A percentile compares a stretch with the other conserved stretches of the same genome.
Evolutionary conservation across 2,797 vertebrate species (phyloP).

Genomic region (Pseudomugil gertrudae): DNA sequence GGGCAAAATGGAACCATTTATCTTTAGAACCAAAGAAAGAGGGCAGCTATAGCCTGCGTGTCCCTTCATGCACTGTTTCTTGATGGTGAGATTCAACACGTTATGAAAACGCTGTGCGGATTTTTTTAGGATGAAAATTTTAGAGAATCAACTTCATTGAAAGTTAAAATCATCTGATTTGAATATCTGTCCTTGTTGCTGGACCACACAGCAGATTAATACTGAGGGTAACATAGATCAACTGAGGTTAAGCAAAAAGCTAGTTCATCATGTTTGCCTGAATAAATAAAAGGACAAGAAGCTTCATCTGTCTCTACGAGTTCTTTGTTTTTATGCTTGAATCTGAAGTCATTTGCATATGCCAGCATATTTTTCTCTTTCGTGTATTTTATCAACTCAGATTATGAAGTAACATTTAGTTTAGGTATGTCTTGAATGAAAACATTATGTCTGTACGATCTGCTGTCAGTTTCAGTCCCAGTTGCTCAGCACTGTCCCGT

Average conservation of each 20-base stretch:
- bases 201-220: slow-evolving; percentile 63
- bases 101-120: not conserved
- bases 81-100: not conserved
- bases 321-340: too few relatives aligned
- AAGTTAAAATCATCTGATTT: slow-evolving; percentile 7
- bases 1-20: slow-evolving; percentile 27
- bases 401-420: too few relatives aligned
- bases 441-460: too few relatives aligned
- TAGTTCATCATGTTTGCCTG: not conserved
- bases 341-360: too few relatives aligned
- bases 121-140: slow-evolving; percentile 1
- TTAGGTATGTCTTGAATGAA: too few relatives aligned
- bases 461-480: too few relatives aligned
- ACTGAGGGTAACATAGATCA: slow-evolving; percentile 49
- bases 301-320: not conserved
- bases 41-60: not conserved
- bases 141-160: not conserved
- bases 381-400: too few relatives aligned
- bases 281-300: slow-evolving; percentile 15
- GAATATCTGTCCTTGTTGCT: slow-evolving; percentile 50
- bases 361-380: too few relatives aligned
- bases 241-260: slow-evolving; percentile 12
- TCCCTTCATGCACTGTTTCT: not conserved
- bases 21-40: slow-evolving; percentile 21
- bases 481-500: too few relatives aligned